These are phyloP conservation scores for Chrysaora quinquecirrha DNA, from an alignment of 30 jellyfish, hydroid and myxozoan species.

Conservation along the genomic window DNA sequence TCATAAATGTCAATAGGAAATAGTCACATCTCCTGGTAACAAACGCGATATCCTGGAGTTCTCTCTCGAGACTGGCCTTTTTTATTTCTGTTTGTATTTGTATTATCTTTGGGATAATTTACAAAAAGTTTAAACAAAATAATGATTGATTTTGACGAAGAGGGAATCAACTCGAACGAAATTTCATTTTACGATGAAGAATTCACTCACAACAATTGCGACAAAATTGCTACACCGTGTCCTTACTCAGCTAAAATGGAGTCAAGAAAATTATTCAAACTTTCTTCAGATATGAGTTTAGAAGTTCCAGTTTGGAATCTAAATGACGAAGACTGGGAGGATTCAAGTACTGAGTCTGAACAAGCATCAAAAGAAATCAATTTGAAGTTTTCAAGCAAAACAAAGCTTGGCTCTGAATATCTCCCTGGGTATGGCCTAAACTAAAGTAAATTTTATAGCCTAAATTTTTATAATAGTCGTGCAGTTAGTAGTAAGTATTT, in stretches of 20 bases:
- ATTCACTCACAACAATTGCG: slow-evolving; percentile 3
- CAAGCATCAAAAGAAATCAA: slow-evolving; percentile 24
- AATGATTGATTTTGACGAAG: neutral
- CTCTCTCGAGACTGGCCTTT: no score
- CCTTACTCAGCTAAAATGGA: slow-evolving; percentile 53
- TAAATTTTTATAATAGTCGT: no score
- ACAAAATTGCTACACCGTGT: slow-evolving; percentile 17
- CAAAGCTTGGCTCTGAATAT: neutral
- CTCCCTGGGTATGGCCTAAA: slow-evolving; percentile 62
- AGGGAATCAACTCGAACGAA: neutral
- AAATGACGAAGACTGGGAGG: slow-evolving; percentile 60
- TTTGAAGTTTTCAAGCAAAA: neutral
- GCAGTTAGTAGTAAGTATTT: no score
- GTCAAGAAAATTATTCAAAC: slow-evolving; percentile 23
- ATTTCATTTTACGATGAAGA: slow-evolving; percentile 42
- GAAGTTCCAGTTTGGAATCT: slow-evolving; percentile 54
- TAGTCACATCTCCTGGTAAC: no score
- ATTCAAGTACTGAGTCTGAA: slow-evolving; percentile 67
- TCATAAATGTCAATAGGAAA: no score
- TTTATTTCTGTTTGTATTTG: no score
- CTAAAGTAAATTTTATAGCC: no score
- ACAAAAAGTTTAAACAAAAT: no score
- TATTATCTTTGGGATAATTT: no score
- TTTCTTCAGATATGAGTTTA: slow-evolving; percentile 11
- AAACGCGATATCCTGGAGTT: no score